Conservation (phyloP, 2,797 vertebrate genomes). For the Bradypus variegatus region DNA sequence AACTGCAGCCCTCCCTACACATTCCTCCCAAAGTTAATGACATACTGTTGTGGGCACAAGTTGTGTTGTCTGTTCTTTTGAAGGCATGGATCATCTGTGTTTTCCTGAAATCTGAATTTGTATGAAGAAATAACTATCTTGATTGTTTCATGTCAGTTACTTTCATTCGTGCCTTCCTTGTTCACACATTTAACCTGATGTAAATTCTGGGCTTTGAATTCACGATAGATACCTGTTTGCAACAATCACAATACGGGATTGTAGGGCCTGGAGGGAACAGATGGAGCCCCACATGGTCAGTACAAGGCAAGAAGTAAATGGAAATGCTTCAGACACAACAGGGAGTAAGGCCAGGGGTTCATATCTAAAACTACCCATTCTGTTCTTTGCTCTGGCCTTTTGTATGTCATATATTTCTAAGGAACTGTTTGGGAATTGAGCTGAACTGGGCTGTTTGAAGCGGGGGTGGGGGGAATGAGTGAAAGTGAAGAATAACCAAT, state of each 20-base stretch:
- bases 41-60: too few relatives aligned
- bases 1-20: background rate
- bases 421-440: background rate
- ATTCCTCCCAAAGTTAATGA: background rate
- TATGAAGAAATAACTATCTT: background rate
- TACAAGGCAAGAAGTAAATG: background rate
- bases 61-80: background rate
- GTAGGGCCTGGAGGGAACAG: background rate
- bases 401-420: background rate
- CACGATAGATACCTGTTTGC: background rate
- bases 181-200: background rate
- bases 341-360: background rate
- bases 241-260: background rate
- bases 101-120: background rate
- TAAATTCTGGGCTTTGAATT: background rate
- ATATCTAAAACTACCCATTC: background rate
- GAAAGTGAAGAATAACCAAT: background rate
- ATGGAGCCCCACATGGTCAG: background rate
- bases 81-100: background rate
- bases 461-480: background rate
- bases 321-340: background rate
- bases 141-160: background rate
- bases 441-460: background rate
- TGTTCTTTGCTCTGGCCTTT: background rate
- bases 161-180: background rate